These are phyloP conservation scores for Drosophila teissieri DNA, from an alignment of 1,140 invertebrate genomes.

Conservation along the genomic window DNA sequence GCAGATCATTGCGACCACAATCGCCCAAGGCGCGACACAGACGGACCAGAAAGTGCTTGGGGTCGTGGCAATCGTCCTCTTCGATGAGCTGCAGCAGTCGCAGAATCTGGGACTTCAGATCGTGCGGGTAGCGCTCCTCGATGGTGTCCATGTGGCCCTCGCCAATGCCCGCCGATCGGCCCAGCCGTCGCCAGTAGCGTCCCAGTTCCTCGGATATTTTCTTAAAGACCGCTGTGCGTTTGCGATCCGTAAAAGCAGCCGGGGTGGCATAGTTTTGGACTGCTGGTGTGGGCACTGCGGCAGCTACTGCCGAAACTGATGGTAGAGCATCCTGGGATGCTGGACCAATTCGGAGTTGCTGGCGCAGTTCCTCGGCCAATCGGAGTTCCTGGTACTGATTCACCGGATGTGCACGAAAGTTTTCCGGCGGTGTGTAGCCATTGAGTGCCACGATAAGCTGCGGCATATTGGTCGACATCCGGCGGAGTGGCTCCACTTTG, in stretches of 20 bases:
- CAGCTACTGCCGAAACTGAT: background rate
- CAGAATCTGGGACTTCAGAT: slow-evolving; percentile 66
- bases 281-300: background rate
- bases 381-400: slow-evolving; percentile 63
- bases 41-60: slow-evolving; percentile 51
- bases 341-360: slow-evolving; percentile 42
- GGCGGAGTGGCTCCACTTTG: slow-evolving; percentile 54
- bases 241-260: slow-evolving; percentile 53
- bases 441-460: slow-evolving; percentile 32
- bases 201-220: slow-evolving; percentile 84
- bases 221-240: slow-evolving; percentile 65
- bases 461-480: slow-evolving; percentile 9
- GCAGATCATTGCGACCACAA: slow-evolving; percentile 70
- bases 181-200: slow-evolving; percentile 85
- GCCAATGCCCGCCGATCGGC: slow-evolving; percentile 83
- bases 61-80: slow-evolving; percentile 71
- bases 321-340: background rate
- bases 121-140: slow-evolving; percentile 69
- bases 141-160: slow-evolving; percentile 85
- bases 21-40: slow-evolving; percentile 64
- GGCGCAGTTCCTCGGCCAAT: slow-evolving; percentile 57
- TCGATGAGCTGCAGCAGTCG: slow-evolving; percentile 63
- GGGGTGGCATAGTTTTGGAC: slow-evolving; percentile 40
- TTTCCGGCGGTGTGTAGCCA: slow-evolving; percentile 27
- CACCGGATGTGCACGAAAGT: background rate